Evolutionary conservation across 1,140 invertebrate genomes (phyloP).

Genomic region (Panagrolaimus sp.): DNA sequence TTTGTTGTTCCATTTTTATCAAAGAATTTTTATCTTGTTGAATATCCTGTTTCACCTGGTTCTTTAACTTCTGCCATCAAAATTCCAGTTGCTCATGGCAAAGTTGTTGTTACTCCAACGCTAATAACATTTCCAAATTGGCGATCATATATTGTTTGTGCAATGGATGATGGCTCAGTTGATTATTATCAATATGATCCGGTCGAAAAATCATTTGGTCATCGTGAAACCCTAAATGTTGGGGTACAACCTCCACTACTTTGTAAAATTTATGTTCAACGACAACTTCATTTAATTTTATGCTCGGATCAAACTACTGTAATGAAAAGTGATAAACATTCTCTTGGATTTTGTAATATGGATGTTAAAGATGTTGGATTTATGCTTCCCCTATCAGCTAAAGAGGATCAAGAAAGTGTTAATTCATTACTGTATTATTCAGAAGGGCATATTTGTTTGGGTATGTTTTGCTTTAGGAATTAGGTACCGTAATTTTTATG

Average conservation of each 20-base stretch:
- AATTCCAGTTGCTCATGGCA: not conserved
- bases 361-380: slow-evolving; percentile 12
- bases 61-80: not conserved
- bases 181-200: slow-evolving; percentile 4
- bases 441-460: not conserved
- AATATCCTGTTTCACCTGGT: not conserved
- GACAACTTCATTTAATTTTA: not conserved
- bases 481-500: not conserved
- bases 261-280: slow-evolving; percentile 12
- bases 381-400: not conserved
- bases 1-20: not conserved
- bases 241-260: not conserved
- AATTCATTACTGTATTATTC: not conserved
- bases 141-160: not conserved
- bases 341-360: slow-evolving; percentile 2
- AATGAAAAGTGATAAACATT: not conserved
- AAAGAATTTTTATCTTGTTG: slow-evolving; percentile 3
- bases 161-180: slow-evolving; percentile 9
- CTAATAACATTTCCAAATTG: not conserved
- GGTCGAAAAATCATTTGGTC: not conserved
- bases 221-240: not conserved
- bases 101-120: not conserved
- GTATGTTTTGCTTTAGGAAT: not conserved
- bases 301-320: slow-evolving; percentile 12
- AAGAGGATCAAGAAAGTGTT: not conserved